Percentiles rank a stretch among this genome's conserved stretches.
Evolutionary conservation across 2,113 vertebrate genomes (phyloP).

Genomic region (Orcinus orca): DNA sequence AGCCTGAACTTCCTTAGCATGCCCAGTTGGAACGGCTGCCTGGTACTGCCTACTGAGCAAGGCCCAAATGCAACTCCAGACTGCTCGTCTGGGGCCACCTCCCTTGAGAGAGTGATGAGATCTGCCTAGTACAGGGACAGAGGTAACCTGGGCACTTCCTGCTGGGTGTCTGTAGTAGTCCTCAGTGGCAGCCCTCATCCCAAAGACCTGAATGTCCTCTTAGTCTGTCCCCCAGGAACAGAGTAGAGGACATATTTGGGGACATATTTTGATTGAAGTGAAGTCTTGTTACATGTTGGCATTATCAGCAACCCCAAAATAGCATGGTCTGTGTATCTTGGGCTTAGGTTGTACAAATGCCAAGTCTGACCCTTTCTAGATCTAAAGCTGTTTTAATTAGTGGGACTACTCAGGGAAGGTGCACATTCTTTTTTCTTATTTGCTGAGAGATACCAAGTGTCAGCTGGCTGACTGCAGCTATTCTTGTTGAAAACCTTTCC

Average conservation of each 20-base stretch:
- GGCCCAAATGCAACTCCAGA: not conserved
- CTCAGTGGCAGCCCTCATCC: not conserved
- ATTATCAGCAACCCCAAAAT: not conserved
- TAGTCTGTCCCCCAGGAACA: not conserved
- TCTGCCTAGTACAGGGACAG: not conserved
- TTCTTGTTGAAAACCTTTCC: constrained; percentile 26
- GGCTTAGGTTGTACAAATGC: constrained; percentile 35
- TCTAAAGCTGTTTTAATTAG: constrained; percentile 53
- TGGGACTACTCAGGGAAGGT: not conserved
- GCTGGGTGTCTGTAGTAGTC: not conserved
- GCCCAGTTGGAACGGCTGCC: not conserved
- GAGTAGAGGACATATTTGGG: not conserved
- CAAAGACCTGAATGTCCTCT: not conserved
- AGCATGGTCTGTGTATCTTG: not conserved
- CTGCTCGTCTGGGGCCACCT: not conserved
- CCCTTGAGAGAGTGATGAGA: not conserved
- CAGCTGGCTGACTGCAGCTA: not conserved
- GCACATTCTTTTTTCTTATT: not conserved
- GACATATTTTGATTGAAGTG: not conserved
- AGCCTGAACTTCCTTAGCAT: not conserved
- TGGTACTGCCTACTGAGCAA: not conserved
- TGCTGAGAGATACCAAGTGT: not conserved
- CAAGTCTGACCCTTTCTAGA: constrained; percentile 19
- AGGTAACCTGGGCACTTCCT: not conserved
- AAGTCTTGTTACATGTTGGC: not conserved